These are phyloP conservation scores for Trachelus stipa DNA, from an alignment of 2,888 invertebrate genomes.

Conservation along the genomic window DNA sequence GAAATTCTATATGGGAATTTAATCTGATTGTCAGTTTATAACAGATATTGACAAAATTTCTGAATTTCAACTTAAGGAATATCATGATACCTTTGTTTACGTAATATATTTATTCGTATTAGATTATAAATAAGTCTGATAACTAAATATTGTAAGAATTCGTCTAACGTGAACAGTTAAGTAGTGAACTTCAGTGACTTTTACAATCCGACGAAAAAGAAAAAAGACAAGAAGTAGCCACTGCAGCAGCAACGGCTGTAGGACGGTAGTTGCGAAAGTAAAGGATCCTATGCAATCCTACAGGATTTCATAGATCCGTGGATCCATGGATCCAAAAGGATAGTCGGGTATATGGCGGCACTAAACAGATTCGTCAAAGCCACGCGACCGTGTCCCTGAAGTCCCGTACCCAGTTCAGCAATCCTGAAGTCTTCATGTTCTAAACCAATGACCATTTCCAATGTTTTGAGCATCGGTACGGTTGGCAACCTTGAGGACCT, in stretches of 20 bases:
- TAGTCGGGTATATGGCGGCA: constrained; percentile 20
- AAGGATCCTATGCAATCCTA: not conserved
- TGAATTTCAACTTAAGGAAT: not conserved
- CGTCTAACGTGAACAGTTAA: not conserved
- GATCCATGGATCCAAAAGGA: constrained; percentile 5
- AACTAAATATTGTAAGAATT: not conserved
- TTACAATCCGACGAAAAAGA: not conserved
- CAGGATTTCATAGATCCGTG: not conserved
- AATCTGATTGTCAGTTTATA: not conserved
- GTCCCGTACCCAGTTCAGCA: constrained; percentile 1
- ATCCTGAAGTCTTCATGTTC: not conserved
- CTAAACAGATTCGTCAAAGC: constrained; percentile 55
- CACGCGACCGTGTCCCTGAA: constrained; percentile 53
- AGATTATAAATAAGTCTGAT: not conserved
- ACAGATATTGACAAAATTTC: not conserved
- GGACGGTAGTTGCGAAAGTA: not conserved
- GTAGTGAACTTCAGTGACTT: not conserved
- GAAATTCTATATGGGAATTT: not conserved
- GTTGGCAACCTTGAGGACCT: constrained; percentile 24
- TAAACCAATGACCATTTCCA: not conserved
- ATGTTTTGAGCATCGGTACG: not conserved
- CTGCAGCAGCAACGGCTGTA: not conserved
- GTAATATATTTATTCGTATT: not conserved
- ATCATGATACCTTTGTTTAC: not conserved
- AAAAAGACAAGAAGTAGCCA: not conserved